Percentiles rank a stretch among this genome's conserved stretches.
phyloP scores from a whole-genome alignment of 2,888 invertebrate species.

The Zygaena filipendulae region DNA sequence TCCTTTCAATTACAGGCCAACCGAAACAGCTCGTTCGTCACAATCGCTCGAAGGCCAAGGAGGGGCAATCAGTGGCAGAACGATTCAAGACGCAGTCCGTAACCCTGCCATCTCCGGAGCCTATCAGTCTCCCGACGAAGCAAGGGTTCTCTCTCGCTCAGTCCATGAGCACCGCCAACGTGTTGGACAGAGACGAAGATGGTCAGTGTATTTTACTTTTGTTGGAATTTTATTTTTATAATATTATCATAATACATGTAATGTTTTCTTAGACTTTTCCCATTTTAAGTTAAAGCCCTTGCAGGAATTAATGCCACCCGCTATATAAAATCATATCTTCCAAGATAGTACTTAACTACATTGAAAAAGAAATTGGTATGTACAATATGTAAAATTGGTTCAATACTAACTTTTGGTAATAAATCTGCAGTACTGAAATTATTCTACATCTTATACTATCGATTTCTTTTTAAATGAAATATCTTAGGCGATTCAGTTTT shows the following conservation, averaged over 20 bases:
- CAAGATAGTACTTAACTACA: no score
- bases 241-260: no score
- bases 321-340: no score
- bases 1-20: constrained; percentile 63
- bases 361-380: no score
- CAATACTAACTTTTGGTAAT: no score
- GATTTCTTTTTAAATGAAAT: no score
- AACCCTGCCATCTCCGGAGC: constrained; percentile 31
- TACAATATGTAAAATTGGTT: no score
- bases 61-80: constrained; percentile 46
- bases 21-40: constrained; percentile 58
- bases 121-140: constrained; percentile 18
- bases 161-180: constrained; percentile 54
- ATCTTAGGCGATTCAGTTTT: no score
- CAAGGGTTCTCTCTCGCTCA: constrained; percentile 38
- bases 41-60: constrained; percentile 54
- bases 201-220: constrained; percentile 31
- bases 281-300: no score
- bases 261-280: no score
- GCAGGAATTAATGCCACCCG: constrained; percentile 9
- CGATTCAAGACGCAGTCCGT: constrained; percentile 80
- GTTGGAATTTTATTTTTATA: neutral
- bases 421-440: no score
- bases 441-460: no score
- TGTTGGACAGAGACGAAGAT: constrained; percentile 63